phyloP scores from a whole-genome alignment of 2,888 invertebrate species.

The Idaea straminata region DNA sequence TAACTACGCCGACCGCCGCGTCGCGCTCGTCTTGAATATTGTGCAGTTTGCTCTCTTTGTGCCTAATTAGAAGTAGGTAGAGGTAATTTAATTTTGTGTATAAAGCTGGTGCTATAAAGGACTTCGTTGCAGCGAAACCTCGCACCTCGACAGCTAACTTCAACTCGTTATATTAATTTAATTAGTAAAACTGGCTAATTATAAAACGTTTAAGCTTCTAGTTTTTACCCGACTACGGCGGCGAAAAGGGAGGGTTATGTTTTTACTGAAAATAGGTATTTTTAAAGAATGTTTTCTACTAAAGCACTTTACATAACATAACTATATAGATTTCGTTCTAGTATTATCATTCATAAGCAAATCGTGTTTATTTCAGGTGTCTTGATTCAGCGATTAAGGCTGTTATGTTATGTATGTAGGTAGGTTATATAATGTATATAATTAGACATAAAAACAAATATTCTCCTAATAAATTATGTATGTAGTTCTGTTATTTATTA shows the following conservation, averaged over 20 bases:
- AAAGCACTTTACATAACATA: background rate
- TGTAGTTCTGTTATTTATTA: background rate
- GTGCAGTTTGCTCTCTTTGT: background rate
- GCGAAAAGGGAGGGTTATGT: background rate
- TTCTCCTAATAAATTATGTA: background rate
- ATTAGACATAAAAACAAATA: background rate
- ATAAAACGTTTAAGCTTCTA: slow-evolving; percentile 21
- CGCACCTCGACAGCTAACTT: slow-evolving; percentile 15
- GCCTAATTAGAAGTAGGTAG: background rate
- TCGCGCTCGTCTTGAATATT: background rate
- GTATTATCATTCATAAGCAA: too few relatives aligned
- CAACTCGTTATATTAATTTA: slow-evolving; percentile 17
- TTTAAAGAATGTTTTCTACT: background rate
- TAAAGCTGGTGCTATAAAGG: background rate
- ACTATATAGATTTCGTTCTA: too few relatives aligned
- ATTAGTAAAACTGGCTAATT: slow-evolving; percentile 25
- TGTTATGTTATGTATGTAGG: background rate
- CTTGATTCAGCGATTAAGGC: too few relatives aligned
- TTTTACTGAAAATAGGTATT: background rate
- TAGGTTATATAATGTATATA: background rate
- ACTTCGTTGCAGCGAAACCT: slow-evolving; percentile 14
- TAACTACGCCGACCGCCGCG: background rate
- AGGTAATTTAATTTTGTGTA: slow-evolving; percentile 1
- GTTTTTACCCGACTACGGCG: too few relatives aligned
- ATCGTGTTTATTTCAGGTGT: too few relatives aligned